phyloP scores from a whole-genome alignment of 2,888 invertebrate genomes.

The Abrostola triplasia region DNA sequence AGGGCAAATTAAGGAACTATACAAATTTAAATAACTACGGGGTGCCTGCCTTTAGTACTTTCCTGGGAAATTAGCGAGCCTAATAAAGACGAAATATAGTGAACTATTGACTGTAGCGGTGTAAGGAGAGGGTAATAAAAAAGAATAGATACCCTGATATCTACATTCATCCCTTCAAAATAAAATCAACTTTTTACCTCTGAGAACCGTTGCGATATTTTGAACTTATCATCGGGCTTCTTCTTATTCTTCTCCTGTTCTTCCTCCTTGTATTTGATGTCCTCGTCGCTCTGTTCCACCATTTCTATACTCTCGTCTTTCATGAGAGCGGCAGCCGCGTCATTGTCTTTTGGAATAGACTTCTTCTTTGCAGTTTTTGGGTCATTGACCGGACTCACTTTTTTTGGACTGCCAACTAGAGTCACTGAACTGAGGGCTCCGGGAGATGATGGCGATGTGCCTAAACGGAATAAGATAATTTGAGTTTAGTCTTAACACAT shows the following conservation, averaged over 20 bases:
- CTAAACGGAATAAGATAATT: conserved; percentile 55
- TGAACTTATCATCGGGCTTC: conserved; percentile 81
- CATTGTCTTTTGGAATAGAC: conserved; percentile 75
- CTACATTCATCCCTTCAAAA: too few species aligned
- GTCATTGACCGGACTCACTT: conserved; percentile 72
- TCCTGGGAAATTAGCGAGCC: too few species aligned
- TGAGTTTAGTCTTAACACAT: too few species aligned
- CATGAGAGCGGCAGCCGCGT: conserved; percentile 71
- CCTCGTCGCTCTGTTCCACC: conserved; percentile 83
- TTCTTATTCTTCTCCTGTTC: conserved; percentile 79
- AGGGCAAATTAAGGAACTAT: too few species aligned
- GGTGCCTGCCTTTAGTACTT: too few species aligned
- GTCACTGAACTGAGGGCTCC: conserved; percentile 93
- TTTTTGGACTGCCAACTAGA: conserved; percentile 89
- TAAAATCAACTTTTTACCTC: conserved; percentile 66
- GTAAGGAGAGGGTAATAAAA: too few species aligned
- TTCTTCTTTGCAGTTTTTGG: conserved; percentile 62
- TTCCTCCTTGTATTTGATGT: conserved; percentile 81
- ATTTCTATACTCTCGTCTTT: conserved; percentile 84
- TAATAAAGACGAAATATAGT: too few species aligned
- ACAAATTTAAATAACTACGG: too few species aligned
- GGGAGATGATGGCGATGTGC: conserved; percentile 90
- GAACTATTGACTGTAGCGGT: too few species aligned
- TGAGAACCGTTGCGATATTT: conserved; percentile 82
- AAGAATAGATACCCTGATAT: too few species aligned